Evolutionary conservation across 2,888 invertebrate genomes (phyloP).

Genomic region (Aethes cnicana): DNA sequence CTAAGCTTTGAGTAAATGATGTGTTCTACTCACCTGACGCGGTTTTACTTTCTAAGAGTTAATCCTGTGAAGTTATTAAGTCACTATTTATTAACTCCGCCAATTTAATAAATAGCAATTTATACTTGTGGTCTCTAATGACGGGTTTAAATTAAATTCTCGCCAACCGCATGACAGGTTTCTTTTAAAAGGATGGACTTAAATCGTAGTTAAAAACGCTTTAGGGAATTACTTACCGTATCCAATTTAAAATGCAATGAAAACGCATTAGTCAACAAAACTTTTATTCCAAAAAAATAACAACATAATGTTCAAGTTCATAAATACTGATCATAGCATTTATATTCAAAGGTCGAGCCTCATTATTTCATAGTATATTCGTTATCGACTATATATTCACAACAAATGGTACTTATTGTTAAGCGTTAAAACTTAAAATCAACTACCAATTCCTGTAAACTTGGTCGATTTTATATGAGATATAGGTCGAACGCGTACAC

Average conservation of each 20-base stretch:
- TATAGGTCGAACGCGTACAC: too few species aligned
- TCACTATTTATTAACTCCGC: too few species aligned
- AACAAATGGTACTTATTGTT: too few species aligned
- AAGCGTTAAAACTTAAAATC: too few species aligned
- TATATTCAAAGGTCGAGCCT: conserved; percentile 30
- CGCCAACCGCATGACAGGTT: conserved; percentile 9
- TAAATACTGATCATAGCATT: conserved; percentile 52
- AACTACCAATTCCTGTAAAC: too few species aligned
- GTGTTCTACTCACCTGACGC: too few species aligned
- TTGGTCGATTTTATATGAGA: too few species aligned
- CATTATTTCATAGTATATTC: conserved; percentile 23
- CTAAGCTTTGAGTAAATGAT: too few species aligned
- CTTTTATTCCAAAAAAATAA: conserved; percentile 49
- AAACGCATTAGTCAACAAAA: conserved; percentile 39
- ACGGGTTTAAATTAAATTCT: conserved; percentile 4
- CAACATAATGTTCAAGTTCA: conserved; percentile 37
- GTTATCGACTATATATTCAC: too few species aligned
- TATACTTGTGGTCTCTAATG: neutral
- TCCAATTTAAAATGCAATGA: conserved; percentile 13
- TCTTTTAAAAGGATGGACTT: neutral
- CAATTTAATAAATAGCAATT: conserved; percentile 8
- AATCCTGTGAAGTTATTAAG: too few species aligned
- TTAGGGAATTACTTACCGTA: too few species aligned
- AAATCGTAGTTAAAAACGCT: neutral
- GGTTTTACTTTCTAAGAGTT: too few species aligned